Evolutionary conservation across 2,113 vertebrate species (phyloP).

Genomic region (Empidonax alnorum): DNA sequence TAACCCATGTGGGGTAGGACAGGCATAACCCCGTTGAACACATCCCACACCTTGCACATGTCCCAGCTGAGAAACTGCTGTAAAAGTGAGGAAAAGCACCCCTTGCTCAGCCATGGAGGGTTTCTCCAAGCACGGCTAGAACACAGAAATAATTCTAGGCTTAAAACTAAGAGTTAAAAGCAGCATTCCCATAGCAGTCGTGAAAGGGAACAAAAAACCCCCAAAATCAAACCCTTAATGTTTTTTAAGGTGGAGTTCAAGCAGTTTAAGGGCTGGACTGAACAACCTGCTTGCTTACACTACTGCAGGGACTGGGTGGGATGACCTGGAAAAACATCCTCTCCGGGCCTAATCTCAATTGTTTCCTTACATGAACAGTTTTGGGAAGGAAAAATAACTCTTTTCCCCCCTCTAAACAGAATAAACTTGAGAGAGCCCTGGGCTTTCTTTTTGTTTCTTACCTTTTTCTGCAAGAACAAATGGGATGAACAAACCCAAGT

Average conservation of each 20-base stretch:
- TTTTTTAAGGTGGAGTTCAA: neutral
- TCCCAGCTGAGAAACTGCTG: neutral
- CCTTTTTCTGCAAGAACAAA: neutral
- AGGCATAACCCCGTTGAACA: accelerated
- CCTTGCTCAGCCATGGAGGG: neutral
- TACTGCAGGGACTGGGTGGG: neutral
- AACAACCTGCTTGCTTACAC: neutral
- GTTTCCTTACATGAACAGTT: neutral
- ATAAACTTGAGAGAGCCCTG: neutral
- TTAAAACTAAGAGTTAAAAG: neutral
- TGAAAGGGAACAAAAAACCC: neutral
- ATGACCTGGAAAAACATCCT: neutral
- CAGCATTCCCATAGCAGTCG: neutral
- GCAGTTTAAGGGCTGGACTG: neutral
- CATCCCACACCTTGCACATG: accelerated
- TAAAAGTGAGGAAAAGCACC: neutral
- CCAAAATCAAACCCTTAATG: neutral
- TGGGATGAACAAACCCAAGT: neutral
- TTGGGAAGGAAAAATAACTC: neutral
- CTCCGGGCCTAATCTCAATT: neutral
- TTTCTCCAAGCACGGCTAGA: neutral
- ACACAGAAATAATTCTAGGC: neutral
- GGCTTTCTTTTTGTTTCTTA: neutral
- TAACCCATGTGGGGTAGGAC: neutral
- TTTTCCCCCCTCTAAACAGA: neutral